phyloP scores from a whole-genome alignment of 1,140 invertebrate species.

The Oryctes rhinoceros region DNA sequence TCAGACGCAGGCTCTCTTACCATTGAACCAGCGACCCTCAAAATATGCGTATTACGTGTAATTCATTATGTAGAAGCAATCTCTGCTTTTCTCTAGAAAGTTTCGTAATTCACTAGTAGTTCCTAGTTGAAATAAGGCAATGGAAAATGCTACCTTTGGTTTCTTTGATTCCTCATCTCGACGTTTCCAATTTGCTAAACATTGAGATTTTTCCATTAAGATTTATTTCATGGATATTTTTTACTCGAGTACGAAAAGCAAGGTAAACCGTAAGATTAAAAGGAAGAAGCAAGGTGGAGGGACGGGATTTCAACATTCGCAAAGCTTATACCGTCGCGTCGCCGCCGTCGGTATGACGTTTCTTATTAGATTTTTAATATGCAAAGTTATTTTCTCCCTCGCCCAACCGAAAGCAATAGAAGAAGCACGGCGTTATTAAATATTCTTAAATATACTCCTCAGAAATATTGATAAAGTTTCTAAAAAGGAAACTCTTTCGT shows the following conservation, averaged over 20 bases:
- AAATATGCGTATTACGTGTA: too few relatives aligned
- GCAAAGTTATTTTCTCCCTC: background rate
- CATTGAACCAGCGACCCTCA: too few relatives aligned
- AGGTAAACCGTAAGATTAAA: background rate
- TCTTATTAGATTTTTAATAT: slow-evolving; percentile 23
- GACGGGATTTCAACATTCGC: background rate
- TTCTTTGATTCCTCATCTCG: too few relatives aligned
- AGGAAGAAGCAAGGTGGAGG: background rate
- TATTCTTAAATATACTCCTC: slow-evolving; percentile 23
- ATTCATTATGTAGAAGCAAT: too few relatives aligned
- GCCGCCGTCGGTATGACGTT: background rate
- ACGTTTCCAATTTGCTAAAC: too few relatives aligned
- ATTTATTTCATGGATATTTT: background rate
- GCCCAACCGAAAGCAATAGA: background rate
- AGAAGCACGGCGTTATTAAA: background rate
- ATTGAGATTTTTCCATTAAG: background rate
- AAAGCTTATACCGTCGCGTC: background rate
- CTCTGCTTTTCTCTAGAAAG: too few relatives aligned
- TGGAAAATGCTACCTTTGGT: too few relatives aligned
- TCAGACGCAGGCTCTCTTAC: too few relatives aligned
- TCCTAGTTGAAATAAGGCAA: too few relatives aligned
- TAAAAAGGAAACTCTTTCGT: background rate
- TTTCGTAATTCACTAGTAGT: too few relatives aligned
- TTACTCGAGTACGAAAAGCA: background rate
- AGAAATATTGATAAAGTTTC: slow-evolving; percentile 11